Conservation (phyloP, 2,888 invertebrate species). For the Adelognathus sp. region DNA sequence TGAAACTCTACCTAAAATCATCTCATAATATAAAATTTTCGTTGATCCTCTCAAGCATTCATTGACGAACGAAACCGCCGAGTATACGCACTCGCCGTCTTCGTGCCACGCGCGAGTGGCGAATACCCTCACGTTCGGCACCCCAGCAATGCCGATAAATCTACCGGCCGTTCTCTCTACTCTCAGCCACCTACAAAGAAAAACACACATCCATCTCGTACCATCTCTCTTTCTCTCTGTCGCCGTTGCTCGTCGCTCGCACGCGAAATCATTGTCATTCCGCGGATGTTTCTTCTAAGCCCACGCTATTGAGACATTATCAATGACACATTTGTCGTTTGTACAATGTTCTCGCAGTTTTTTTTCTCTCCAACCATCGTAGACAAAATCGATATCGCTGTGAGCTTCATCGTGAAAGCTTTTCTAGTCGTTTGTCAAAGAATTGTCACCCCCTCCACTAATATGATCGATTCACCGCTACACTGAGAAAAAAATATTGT, state of each 20-base stretch:
- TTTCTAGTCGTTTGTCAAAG: too few species aligned
- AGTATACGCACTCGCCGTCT: neutral
- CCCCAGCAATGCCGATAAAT: constrained; percentile 57
- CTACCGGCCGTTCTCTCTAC: constrained; percentile 34
- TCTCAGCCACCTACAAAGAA: constrained; percentile 53
- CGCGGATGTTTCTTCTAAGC: constrained; percentile 54
- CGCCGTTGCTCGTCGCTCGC: constrained; percentile 7
- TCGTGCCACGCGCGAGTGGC: constrained; percentile 25
- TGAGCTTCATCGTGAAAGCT: too few species aligned
- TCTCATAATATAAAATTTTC: neutral
- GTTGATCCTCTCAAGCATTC: neutral
- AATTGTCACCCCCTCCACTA: too few species aligned
- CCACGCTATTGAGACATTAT: constrained; percentile 60
- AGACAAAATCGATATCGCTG: too few species aligned
- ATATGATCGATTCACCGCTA: too few species aligned
- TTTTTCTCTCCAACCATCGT: neutral
- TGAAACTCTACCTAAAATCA: neutral
- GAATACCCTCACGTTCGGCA: constrained; percentile 58
- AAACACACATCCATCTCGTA: constrained; percentile 42
- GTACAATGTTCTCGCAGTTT: constrained; percentile 24
- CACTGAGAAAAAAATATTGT: too few species aligned
- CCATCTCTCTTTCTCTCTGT: neutral
- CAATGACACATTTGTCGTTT: constrained; percentile 54
- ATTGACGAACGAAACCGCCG: neutral
- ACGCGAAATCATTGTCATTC: constrained; percentile 56